These are phyloP conservation scores for Sinocyclocheilus rhinocerous DNA, from an alignment of 2,113 vertebrate genomes.

Conservation along the genomic window DNA sequence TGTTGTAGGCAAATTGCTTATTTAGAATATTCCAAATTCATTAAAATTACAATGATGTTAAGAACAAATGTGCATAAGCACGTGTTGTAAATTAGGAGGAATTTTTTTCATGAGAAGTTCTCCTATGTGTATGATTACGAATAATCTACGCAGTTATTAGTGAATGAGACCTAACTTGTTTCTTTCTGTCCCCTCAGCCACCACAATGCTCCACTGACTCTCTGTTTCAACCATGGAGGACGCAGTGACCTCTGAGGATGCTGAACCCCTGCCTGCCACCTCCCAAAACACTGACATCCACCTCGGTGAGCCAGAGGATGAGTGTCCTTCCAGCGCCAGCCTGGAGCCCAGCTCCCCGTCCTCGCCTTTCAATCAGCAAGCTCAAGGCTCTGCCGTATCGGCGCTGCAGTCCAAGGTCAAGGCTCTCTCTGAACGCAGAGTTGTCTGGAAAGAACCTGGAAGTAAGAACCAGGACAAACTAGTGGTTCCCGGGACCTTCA, in stretches of 20 bases:
- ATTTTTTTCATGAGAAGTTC: not conserved
- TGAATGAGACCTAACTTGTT: not conserved
- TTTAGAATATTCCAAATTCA: conserved; percentile 5
- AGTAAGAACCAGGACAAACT: not conserved
- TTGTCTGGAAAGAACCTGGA: not conserved
- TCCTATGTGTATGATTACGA: too few species aligned
- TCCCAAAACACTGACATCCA: conserved; percentile 1
- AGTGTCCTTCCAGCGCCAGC: not conserved
- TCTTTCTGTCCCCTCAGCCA: conserved; percentile 41
- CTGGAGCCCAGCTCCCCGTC: conserved; percentile 2
- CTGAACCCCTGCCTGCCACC: not conserved
- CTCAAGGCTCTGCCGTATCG: conserved; percentile 51
- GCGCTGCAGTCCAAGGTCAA: conserved; percentile 79
- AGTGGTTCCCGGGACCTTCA: conserved; percentile 8
- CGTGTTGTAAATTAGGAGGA: too few species aligned
- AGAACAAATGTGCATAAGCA: not conserved
- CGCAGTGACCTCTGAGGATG: not conserved
- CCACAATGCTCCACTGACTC: conserved; percentile 28
- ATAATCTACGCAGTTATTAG: not conserved
- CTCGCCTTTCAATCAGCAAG: not conserved
- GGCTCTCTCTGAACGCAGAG: conserved; percentile 74
- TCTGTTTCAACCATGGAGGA: conserved; percentile 54
- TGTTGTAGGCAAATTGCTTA: not conserved
- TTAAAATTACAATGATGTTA: not conserved
- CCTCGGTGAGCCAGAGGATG: not conserved